phyloP scores from a whole-genome alignment of 1,140 invertebrate genomes.

The Bilobella aurantiaca region DNA sequence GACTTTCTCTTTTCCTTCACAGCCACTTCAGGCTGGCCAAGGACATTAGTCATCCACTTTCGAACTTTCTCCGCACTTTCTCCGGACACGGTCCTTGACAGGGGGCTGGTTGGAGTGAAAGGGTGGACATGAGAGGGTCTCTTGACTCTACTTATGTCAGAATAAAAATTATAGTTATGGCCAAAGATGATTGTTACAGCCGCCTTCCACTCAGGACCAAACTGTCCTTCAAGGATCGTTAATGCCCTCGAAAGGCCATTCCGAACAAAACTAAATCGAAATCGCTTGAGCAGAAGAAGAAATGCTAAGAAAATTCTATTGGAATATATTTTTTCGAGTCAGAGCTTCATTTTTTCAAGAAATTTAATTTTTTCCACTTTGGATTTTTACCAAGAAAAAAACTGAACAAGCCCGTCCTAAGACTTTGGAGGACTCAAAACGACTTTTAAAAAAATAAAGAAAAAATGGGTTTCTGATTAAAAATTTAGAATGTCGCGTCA shows the following conservation, averaged over 20 bases:
- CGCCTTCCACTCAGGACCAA: neutral
- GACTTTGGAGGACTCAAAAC: too few relatives aligned
- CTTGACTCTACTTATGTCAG: constrained; percentile 2
- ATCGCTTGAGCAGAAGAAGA: too few relatives aligned
- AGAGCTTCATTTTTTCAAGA: too few relatives aligned
- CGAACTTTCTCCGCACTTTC: neutral
- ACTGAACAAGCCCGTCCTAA: too few relatives aligned
- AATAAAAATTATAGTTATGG: constrained; percentile 6
- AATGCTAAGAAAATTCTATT: too few relatives aligned
- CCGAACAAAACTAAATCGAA: neutral
- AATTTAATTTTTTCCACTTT: too few relatives aligned
- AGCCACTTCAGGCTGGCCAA: too few relatives aligned
- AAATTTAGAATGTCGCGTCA: too few relatives aligned
- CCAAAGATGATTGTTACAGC: neutral
- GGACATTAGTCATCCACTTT: constrained; percentile 2
- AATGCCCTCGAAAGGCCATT: neutral
- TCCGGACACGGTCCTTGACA: neutral
- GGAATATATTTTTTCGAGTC: too few relatives aligned
- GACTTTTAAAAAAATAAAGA: too few relatives aligned
- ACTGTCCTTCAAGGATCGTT: constrained; percentile 5
- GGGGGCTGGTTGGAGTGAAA: neutral
- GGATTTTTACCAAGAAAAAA: too few relatives aligned
- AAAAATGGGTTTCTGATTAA: too few relatives aligned
- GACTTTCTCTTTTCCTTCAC: neutral
- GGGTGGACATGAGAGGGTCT: neutral